phyloP scores from a whole-genome alignment of 37 sponge, comb jelly and placozoan genomes.

The Geodia barretti region DNA sequence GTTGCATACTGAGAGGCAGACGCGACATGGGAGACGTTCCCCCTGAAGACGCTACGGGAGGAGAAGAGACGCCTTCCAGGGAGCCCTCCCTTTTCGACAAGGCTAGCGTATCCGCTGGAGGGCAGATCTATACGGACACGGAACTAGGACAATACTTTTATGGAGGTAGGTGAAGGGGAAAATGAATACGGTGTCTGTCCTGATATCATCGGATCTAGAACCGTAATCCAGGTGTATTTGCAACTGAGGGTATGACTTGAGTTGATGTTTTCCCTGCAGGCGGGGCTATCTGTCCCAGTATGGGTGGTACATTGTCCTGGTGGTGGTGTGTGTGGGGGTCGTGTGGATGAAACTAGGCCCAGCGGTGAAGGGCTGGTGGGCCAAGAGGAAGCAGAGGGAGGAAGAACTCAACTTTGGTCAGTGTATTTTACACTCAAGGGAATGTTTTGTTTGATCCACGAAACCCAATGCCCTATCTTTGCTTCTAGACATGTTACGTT shows the following conservation, averaged over 20 bases:
- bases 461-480: background rate
- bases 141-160: background rate
- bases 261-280: background rate
- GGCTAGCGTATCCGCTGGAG: background rate
- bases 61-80: background rate
- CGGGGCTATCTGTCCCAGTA: slow-evolving; percentile 6
- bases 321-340: slow-evolving; percentile 10
- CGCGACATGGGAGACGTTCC: background rate
- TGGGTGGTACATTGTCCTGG: slow-evolving; percentile 54
- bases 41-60: too few relatives aligned
- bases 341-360: slow-evolving; percentile 40
- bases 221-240: background rate
- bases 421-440: too few relatives aligned
- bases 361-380: slow-evolving; percentile 11
- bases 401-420: slow-evolving; percentile 66
- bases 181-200: background rate
- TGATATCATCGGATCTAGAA: background rate
- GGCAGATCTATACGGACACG: slow-evolving; percentile 7
- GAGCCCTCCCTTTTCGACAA: background rate
- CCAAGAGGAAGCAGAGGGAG: slow-evolving; percentile 7
- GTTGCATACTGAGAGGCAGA: too few relatives aligned
- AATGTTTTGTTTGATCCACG: background rate
- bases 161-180: background rate
- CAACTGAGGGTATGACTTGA: background rate
- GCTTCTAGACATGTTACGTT: background rate